Evolutionary conservation across 1,140 invertebrate species (phyloP), one percentile per base, ranked within the genome.

Genomic region (Diorhabda sublineata): DNA sequence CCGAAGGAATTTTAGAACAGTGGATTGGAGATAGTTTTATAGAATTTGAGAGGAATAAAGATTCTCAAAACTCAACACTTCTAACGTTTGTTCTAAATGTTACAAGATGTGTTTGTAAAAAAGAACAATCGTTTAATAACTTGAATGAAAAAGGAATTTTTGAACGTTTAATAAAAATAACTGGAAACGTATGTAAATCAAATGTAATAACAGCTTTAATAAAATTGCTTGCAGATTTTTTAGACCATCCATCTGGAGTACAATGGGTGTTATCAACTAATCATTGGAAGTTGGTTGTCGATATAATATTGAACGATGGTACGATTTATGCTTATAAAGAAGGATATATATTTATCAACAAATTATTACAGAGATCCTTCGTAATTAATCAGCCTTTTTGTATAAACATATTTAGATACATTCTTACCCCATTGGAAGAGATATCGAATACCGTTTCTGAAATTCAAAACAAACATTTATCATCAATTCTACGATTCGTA

Each of bases 281-380:
- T 73, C 70, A 77, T 4, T 90, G 88, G 87, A 78, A 75, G 42
- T 75, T 85, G 61, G 79, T 87, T 3, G 77, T 89, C 3, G 82
- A 83, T 58, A 85, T 84, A 66, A 85, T 83, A 64, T 84, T 87
- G 65, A 77, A 81, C 61, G 85, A 86, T 80, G 84, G 88, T 52
- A 89, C 88, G 5, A 75, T 89, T 70, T 90, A 89, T 70, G 84
- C 89, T n/a, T 84, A 84, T 0, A 81, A 84, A 26, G 85, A 87
- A 69, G 85, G 85, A 5, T 82, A 85, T 45, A 81, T 82, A 44
- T 84, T 89, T 71, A 75, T 89, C 2, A 85, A 82, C 57, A 75
- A 81, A 26, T 78, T 89, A 67, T 70, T 89, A 4, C 45, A 69
- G 57, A 41, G 43, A 9, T 66, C 52, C 8, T 43, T 11, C 11